A percentile compares a stretch with the other conserved stretches of the same genome.
phyloP scores from a whole-genome alignment of 2,113 vertebrate genomes.

The Regulus satrapa region DNA sequence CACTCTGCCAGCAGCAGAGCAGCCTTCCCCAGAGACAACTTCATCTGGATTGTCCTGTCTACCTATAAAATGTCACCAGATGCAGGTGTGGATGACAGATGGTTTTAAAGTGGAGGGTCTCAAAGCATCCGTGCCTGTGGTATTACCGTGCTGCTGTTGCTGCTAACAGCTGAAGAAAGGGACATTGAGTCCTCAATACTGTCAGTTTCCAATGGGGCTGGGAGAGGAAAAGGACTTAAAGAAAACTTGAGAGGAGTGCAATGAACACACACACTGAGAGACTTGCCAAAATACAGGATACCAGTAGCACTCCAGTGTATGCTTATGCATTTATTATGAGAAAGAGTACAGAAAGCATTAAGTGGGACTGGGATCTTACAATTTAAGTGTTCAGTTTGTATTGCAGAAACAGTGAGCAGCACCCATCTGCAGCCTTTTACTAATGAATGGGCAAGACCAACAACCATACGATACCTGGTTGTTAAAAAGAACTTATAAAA shows the following conservation, averaged over 20 bases:
- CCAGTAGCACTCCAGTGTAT: background rate
- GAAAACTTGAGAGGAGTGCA: background rate
- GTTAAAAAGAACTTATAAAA: background rate
- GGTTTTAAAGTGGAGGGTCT: background rate
- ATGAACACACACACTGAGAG: background rate
- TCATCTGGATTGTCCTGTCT: background rate
- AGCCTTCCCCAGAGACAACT: background rate
- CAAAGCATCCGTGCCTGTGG: fast-evolving
- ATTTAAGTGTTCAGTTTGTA: background rate
- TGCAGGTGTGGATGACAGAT: background rate
- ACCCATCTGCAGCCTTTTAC: background rate
- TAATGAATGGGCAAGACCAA: background rate
- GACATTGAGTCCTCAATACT: fast-evolving
- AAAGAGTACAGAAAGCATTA: background rate
- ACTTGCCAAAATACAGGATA: background rate
- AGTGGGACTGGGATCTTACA: background rate
- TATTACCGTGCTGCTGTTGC: fast-evolving
- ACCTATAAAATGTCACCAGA: background rate
- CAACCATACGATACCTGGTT: background rate
- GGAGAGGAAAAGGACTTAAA: background rate
- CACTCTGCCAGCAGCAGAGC: background rate
- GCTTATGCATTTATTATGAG: background rate
- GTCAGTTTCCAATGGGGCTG: background rate
- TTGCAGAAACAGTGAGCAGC: background rate
- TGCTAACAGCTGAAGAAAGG: background rate